phyloP scores from a whole-genome alignment of 2,888 invertebrate species.

The Eucera pruinosa region DNA sequence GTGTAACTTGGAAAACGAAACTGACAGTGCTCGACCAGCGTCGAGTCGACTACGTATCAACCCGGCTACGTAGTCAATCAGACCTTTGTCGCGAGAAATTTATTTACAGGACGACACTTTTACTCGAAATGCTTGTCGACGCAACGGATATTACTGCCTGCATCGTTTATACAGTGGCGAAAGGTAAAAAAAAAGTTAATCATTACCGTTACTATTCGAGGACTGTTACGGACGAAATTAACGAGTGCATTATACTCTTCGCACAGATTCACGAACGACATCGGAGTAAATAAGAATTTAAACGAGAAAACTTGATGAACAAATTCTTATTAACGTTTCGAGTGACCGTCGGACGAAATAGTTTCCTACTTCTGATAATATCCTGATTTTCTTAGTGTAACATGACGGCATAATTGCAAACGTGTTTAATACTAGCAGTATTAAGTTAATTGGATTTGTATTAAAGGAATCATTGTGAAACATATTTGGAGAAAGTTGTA shows the following conservation, averaged over 20 bases:
- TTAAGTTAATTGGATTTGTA: no score
- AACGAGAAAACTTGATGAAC: background rate
- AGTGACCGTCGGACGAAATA: slow-evolving; percentile 5
- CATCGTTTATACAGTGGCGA: background rate
- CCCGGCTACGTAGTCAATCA: slow-evolving; percentile 2
- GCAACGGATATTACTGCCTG: slow-evolving; percentile 29
- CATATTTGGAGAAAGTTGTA: no score
- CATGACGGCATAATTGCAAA: background rate
- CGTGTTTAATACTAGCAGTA: slow-evolving; percentile 16
- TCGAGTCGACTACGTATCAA: slow-evolving; percentile 35
- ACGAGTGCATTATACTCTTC: slow-evolving; percentile 21
- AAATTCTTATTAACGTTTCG: slow-evolving; percentile 14
- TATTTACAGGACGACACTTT: slow-evolving; percentile 46
- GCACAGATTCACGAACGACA: background rate
- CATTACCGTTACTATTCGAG: slow-evolving; percentile 7
- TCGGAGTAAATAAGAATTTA: slow-evolving; percentile 24
- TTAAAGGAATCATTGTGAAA: no score
- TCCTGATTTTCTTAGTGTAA: background rate
- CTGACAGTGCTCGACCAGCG: slow-evolving; percentile 53
- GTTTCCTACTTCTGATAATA: background rate
- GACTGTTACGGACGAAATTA: slow-evolving; percentile 28
- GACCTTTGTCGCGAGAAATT: slow-evolving; percentile 44
- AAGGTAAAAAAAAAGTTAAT: no score
- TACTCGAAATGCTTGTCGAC: slow-evolving; percentile 27
- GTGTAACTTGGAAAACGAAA: slow-evolving; percentile 66